phyloP scores from a whole-genome alignment of 2,888 invertebrate genomes.

The Agyllia agylla region DNA sequence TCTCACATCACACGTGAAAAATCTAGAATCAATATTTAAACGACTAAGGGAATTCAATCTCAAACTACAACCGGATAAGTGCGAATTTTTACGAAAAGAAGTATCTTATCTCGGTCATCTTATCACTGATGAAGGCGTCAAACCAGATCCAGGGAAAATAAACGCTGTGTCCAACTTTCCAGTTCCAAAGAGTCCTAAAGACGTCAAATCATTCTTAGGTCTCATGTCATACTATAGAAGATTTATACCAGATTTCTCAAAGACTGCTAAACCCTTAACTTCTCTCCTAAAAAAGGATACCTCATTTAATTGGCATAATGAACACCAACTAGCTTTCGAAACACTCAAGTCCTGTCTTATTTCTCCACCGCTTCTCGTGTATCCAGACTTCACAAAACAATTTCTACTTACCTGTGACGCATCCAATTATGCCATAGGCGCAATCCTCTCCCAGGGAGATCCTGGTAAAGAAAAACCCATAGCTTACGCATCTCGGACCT shows the following conservation, averaged over 20 bases:
- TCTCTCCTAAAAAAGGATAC: no score
- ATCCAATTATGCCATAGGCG: conserved; percentile 57
- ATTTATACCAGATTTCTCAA: not conserved
- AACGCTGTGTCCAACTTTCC: not conserved
- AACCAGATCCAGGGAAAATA: not conserved
- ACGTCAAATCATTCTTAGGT: not conserved
- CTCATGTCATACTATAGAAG: not conserved
- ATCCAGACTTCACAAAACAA: conserved; percentile 23
- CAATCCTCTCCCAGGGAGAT: conserved; percentile 63
- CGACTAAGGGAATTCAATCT: not conserved
- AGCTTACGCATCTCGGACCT: no score
- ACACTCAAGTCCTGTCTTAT: no score
- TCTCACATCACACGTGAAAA: not conserved
- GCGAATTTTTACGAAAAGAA: not conserved
- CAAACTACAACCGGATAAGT: not conserved
- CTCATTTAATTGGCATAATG: no score
- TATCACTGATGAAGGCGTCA: not conserved
- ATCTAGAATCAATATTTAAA: not conserved
- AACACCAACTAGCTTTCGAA: no score
- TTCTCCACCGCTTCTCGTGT: not conserved
- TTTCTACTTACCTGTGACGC: conserved; percentile 22
- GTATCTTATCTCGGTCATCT: not conserved
- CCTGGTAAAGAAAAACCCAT: conserved; percentile 32
- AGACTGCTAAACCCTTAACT: no score
- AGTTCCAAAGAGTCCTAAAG: not conserved